phyloP scores from a whole-genome alignment of 2,113 vertebrate genomes.

The Miniopterus natalensis region DNA sequence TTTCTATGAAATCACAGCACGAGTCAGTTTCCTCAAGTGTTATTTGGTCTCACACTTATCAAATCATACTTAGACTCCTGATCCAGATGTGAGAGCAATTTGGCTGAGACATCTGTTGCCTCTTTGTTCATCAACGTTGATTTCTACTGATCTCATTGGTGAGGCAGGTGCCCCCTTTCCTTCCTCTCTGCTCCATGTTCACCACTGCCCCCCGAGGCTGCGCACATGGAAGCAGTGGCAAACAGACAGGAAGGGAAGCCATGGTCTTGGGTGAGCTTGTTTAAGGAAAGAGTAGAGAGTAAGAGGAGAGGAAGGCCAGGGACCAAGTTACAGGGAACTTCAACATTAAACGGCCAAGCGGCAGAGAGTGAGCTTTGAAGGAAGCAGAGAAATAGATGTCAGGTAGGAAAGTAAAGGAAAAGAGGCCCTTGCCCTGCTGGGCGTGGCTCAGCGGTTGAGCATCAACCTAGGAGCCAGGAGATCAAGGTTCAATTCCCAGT shows the following conservation, averaged over 20 bases:
- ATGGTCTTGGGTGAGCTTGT: neutral
- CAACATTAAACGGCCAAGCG: neutral
- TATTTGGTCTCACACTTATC: constrained; percentile 47
- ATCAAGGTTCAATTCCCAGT: too few relatives aligned
- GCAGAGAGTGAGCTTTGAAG: neutral
- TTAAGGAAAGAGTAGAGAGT: neutral
- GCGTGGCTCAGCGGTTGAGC: too few relatives aligned
- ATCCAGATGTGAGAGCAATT: constrained; percentile 60
- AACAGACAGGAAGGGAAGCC: neutral
- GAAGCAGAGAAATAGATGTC: neutral
- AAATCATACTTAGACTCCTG: neutral
- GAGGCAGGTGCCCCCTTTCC: neutral
- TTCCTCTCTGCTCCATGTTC: neutral
- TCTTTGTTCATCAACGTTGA: neutral
- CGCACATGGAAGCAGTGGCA: neutral
- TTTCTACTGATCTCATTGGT: neutral
- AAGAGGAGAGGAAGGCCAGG: neutral
- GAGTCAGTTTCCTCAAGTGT: constrained; percentile 32
- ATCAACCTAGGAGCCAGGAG: too few relatives aligned
- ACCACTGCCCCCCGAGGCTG: neutral
- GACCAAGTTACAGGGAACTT: neutral
- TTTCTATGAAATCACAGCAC: constrained; percentile 51
- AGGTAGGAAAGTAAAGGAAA: neutral
- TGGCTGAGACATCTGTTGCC: constrained; percentile 46
- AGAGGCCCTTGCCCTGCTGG: neutral